These are phyloP conservation scores for Mus pahari DNA, from an alignment of 2,113 vertebrate species.

Conservation along the genomic window DNA sequence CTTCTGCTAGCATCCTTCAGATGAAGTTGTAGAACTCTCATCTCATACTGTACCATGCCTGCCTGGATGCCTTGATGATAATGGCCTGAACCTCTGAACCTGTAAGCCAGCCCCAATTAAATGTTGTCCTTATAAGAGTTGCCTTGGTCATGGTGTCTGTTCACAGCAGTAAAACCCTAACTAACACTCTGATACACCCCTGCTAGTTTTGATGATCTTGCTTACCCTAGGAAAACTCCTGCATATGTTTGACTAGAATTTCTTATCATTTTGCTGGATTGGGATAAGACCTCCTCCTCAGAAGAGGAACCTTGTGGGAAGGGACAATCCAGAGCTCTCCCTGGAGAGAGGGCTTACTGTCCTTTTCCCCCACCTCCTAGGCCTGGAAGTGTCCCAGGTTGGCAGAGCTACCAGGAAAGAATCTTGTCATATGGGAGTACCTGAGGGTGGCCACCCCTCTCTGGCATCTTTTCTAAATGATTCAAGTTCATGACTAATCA, in stretches of 20 bases:
- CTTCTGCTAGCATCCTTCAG: too few species aligned
- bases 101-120: too few species aligned
- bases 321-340: background rate
- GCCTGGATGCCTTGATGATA: too few species aligned
- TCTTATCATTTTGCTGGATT: background rate
- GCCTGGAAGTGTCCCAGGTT: background rate
- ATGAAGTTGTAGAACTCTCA: too few species aligned
- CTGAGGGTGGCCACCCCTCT: accelerated
- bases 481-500: background rate
- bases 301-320: background rate
- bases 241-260: background rate
- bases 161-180: too few species aligned
- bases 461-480: background rate
- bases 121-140: too few species aligned
- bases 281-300: background rate
- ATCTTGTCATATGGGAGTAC: background rate
- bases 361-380: background rate
- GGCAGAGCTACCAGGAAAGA: background rate
- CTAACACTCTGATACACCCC: background rate
- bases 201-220: background rate
- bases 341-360: background rate
- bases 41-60: too few species aligned
- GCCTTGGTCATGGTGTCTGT: too few species aligned
- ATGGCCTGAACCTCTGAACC: too few species aligned
- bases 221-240: background rate